Conservation (phyloP, 2,113 vertebrate species). For the Formicarius rufipectus region DNA sequence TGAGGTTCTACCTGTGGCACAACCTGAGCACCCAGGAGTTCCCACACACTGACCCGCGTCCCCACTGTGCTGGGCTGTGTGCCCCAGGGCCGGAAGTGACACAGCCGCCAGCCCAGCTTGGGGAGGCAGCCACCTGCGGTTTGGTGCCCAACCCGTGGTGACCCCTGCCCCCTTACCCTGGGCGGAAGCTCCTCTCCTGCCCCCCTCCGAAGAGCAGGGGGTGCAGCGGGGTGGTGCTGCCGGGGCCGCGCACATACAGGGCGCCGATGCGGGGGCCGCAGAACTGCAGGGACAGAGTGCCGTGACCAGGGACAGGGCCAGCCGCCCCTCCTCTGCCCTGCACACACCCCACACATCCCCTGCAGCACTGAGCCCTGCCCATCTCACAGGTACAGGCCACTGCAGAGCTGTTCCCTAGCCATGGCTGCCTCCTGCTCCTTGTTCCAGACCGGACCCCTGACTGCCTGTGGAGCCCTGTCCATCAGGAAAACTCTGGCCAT, state of each 20-base stretch:
- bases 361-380: background rate
- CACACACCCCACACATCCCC: background rate
- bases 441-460: too few relatives aligned
- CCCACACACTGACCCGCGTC: accelerated
- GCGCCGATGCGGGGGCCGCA: conserved; percentile 90
- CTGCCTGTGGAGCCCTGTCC: background rate
- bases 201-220: conserved; percentile 93
- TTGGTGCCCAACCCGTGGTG: background rate
- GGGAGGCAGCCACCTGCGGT: accelerated
- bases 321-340: background rate
- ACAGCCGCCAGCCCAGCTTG: background rate
- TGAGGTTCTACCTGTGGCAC: background rate
- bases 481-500: background rate
- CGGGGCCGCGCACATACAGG: conserved; percentile 78
- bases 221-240: conserved; percentile 76
- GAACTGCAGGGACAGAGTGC: conserved; percentile 76
- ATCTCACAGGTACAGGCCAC: background rate
- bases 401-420: background rate
- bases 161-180: conserved; percentile 79
- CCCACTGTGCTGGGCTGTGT: accelerated
- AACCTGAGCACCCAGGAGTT: background rate
- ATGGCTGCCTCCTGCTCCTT: background rate
- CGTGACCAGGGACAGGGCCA: background rate
- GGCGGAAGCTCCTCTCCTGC: conserved; percentile 91
- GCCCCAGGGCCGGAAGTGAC: background rate